Base-by-base conservation (phyloP, 2,888 invertebrate genomes). In the Lepidochitona cinerea region DNA sequence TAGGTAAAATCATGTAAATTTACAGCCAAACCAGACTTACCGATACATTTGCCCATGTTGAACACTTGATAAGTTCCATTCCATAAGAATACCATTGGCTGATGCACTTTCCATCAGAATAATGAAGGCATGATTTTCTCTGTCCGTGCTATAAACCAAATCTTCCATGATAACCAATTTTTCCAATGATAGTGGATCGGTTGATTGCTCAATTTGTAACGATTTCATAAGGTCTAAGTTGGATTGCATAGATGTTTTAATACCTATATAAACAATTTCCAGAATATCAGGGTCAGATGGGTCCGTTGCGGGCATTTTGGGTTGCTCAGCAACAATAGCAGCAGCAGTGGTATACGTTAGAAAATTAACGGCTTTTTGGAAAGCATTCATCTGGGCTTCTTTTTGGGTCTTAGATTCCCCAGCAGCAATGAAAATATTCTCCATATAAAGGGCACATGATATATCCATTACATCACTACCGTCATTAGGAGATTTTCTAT, bases 61-160 rank as follows among this genome's bases (percentile, higher is more conserved):
- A 18, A 49, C 23, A n/a, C 49, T 23, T 49, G 49, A n/a, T 12
- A 79, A 81, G 26, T 80, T 78, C 85, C 86, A 86, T 71, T 85
- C 83, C 64, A 85, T 73, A 18, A 84, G 70, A 74, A 84, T 80
- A 33, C 82, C 81, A 74, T 83, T 83, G 68, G 81, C 74, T 2
- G 83, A 81, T 36, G 83, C 82, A 68, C 82, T 82, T 72, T 81
- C 81, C 70, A 81, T 81, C 64, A 86, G 75, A 37, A 85, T 86
- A 75, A 82, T 81, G 78, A 84, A 85, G 12, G 85, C 80, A 69
- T 85, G 83, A 14, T 80, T 72, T 68, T 77, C 75, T 33, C 86
- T 78, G 74, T 86, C 85, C 52, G 72, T 68, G 1, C 75, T 70
- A 85, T 85, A 86, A 68, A 83, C 82, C 37, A 76, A 74, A 64